A percentile compares a stretch with the other conserved stretches of the same genome.
These are phyloP conservation scores for Kuschelorhynchus macadamiae DNA, from an alignment of 2,888 invertebrate genomes.

Conservation along the genomic window DNA sequence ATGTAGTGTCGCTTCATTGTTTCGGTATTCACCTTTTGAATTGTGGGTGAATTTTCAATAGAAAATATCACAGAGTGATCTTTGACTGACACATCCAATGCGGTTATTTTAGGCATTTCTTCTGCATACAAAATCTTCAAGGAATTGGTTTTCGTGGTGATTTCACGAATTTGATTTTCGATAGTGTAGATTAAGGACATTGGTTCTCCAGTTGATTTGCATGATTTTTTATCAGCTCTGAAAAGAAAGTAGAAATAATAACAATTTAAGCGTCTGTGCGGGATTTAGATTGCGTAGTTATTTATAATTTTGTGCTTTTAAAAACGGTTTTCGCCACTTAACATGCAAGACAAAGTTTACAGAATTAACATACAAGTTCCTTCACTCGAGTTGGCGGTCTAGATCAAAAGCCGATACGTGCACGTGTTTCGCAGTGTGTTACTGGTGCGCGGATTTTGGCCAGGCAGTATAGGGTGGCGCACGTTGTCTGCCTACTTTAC, in stretches of 20 bases:
- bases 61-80: constrained; percentile 70
- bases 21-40: constrained; percentile 67
- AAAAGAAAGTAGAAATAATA: constrained; percentile 39
- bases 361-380: too few species aligned
- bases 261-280: not conserved
- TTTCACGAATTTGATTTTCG: constrained; percentile 72
- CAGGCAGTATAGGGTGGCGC: too few species aligned
- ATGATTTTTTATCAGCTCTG: constrained; percentile 75
- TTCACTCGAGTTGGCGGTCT: too few species aligned
- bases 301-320: too few species aligned
- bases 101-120: constrained; percentile 69
- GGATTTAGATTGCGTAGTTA: not conserved
- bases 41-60: constrained; percentile 66
- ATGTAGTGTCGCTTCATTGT: constrained; percentile 65
- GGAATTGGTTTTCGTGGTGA: constrained; percentile 65
- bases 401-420: too few species aligned
- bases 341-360: too few species aligned
- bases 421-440: too few species aligned
- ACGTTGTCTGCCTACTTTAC: too few species aligned
- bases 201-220: constrained; percentile 76
- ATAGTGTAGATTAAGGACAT: constrained; percentile 73
- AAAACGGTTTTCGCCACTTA: too few species aligned
- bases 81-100: constrained; percentile 71
- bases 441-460: too few species aligned
- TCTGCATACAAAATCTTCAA: constrained; percentile 67